Percentiles rank a stretch among this genome's conserved stretches.
Evolutionary conservation across 2,113 vertebrate species (phyloP).

Genomic region (Catharus bicknelli): DNA sequence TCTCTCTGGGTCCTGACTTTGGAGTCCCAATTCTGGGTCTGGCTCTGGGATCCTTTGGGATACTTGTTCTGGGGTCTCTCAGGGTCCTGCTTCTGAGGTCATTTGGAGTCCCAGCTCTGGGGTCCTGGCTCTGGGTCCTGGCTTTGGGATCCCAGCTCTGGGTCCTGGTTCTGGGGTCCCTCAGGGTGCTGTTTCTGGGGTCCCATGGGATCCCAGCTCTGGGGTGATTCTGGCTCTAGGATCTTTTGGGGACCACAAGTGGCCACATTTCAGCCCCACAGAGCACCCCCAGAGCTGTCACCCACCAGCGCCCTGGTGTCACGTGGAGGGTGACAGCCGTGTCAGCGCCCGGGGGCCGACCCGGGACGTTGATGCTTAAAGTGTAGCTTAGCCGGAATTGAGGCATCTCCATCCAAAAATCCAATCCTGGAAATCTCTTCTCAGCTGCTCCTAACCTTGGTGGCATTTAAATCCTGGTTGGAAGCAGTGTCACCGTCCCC

Average conservation of each 20-base stretch:
- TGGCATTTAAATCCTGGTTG: conserved; percentile 56
- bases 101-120: neutral
- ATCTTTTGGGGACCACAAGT: rapidly evolving
- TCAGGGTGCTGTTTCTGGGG: neutral
- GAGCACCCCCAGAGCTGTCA: neutral
- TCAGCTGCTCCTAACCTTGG: conserved; percentile 59
- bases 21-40: neutral
- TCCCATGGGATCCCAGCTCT: neutral
- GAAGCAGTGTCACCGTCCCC: neutral
- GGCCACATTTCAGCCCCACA: rapidly evolving
- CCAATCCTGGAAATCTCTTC: conserved; percentile 58
- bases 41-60: neutral
- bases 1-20: too few species aligned
- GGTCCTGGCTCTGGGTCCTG: neutral
- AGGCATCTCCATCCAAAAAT: conserved; percentile 48
- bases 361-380: neutral
- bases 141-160: neutral
- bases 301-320: neutral
- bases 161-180: neutral
- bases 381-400: conserved; percentile 35
- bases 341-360: neutral
- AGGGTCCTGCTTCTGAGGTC: neutral
- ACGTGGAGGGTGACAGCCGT: neutral
- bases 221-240: neutral
- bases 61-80: neutral